Conservation (phyloP, 1,140 invertebrate genomes). For the Tribolium madens region DNA sequence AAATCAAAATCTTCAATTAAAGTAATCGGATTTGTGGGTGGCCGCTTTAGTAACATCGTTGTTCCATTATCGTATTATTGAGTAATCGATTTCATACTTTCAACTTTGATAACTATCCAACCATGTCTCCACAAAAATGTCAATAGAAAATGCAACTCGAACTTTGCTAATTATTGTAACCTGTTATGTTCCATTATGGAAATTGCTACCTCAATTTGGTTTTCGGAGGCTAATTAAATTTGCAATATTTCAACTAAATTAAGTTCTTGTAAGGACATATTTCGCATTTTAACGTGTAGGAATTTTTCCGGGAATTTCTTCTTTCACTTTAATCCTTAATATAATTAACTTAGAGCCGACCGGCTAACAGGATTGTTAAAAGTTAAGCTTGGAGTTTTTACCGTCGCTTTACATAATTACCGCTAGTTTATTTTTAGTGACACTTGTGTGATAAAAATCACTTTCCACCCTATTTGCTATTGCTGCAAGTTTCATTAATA, state of each 20-base stretch:
- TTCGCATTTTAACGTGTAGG: not conserved
- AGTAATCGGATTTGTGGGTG: slow-evolving; percentile 25
- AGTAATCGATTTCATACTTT: slow-evolving; percentile 9
- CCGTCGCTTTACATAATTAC: slow-evolving; percentile 15
- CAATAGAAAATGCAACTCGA: slow-evolving; percentile 8
- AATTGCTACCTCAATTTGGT: slow-evolving; percentile 35
- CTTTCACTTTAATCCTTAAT: slow-evolving; percentile 6
- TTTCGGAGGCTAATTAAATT: slow-evolving; percentile 19
- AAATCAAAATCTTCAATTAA: slow-evolving; percentile 19
- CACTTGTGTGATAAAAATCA: slow-evolving; percentile 23
- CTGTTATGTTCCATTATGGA: slow-evolving; percentile 21
- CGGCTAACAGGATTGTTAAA: slow-evolving; percentile 16
- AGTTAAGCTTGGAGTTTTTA: slow-evolving; percentile 5
- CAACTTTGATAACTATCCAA: not conserved
- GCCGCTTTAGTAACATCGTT: not conserved
- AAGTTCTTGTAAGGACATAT: slow-evolving; percentile 17
- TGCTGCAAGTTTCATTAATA: not conserved
- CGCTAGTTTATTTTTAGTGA: slow-evolving; percentile 15
- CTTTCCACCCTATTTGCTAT: slow-evolving; percentile 19
- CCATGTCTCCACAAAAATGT: slow-evolving; percentile 6
- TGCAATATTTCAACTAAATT: slow-evolving; percentile 11
- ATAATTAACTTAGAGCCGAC: slow-evolving; percentile 7
- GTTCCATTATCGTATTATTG: slow-evolving; percentile 23
- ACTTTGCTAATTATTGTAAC: slow-evolving; percentile 25
- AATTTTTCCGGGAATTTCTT: not conserved